Conservation (phyloP, 1,140 invertebrate genomes). For the Kradibia gibbosae region DNA sequence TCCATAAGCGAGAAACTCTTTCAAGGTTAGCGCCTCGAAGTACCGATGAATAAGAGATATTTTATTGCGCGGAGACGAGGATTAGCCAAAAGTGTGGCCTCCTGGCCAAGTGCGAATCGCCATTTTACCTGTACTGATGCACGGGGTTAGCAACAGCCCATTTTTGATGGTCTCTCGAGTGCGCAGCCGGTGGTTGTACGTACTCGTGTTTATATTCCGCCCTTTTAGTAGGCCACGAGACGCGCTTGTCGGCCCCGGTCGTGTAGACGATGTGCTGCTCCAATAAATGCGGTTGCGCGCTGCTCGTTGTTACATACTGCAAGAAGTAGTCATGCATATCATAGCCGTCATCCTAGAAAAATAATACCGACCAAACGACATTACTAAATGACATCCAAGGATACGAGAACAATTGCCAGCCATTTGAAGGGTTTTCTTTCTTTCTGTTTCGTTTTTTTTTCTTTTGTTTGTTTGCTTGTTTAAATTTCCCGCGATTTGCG, state of each 20-base stretch:
- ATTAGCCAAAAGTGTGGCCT: no score
- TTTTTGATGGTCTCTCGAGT: slow-evolving; percentile 74
- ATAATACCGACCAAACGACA: slow-evolving; percentile 55
- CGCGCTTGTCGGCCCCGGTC: slow-evolving; percentile 74
- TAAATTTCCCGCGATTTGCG: no score
- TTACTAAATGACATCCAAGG: slow-evolving; percentile 12
- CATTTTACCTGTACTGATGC: slow-evolving; percentile 75
- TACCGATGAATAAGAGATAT: no score
- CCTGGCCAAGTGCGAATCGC: not conserved
- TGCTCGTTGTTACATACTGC: slow-evolving; percentile 74
- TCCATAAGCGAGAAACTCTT: no score
- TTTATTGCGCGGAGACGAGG: no score
- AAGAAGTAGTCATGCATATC: slow-evolving; percentile 72
- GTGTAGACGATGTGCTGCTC: slow-evolving; percentile 76
- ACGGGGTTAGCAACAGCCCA: slow-evolving; percentile 75
- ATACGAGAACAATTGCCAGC: slow-evolving; percentile 5
- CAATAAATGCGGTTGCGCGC: slow-evolving; percentile 70
- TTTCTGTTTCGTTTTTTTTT: no score
- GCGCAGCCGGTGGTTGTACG: slow-evolving; percentile 78
- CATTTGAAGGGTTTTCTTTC: not conserved
- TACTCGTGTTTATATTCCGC: slow-evolving; percentile 75
- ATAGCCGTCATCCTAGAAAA: slow-evolving; percentile 70
- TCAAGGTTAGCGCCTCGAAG: no score
- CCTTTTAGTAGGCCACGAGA: slow-evolving; percentile 75
- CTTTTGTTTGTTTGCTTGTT: no score